These are phyloP conservation scores for Drosophila helvetica DNA, from an alignment of 2,888 invertebrate species.

Conservation along the genomic window DNA sequence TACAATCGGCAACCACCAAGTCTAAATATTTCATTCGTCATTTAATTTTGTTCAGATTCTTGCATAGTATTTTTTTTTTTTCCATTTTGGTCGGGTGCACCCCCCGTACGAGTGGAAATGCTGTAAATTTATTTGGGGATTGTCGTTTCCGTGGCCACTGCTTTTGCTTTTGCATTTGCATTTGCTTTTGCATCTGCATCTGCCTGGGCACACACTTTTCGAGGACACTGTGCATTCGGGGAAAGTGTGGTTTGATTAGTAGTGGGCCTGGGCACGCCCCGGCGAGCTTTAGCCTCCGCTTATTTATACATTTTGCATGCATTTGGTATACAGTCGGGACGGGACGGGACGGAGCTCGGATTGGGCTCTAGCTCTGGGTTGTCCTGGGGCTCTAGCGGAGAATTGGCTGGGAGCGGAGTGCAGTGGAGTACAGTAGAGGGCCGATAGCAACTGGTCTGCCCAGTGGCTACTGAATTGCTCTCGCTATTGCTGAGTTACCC, in stretches of 20 bases:
- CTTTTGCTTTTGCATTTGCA: neutral
- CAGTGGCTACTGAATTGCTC: constrained; percentile 1
- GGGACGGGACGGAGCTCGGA: neutral
- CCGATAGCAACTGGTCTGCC: constrained; percentile 20
- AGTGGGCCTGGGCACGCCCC: neutral
- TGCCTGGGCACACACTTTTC: neutral
- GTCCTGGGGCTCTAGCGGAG: constrained; percentile 7
- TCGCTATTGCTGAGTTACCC: neutral
- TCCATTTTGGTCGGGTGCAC: neutral
- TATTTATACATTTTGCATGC: constrained; percentile 1
- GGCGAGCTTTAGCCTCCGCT: neutral
- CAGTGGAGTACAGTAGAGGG: neutral
- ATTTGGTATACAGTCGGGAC: neutral
- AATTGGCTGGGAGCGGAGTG: neutral
- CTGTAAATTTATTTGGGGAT: neutral
- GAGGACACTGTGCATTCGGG: neutral
- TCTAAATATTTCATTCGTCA: too few species aligned
- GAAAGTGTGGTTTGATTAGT: constrained; percentile 16
- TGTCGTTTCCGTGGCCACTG: neutral
- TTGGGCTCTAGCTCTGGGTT: neutral
- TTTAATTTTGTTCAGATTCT: too few species aligned
- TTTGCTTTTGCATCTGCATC: neutral
- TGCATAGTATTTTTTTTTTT: too few species aligned
- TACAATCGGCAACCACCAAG: too few species aligned
- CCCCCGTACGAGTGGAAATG: neutral